phyloP scores from a whole-genome alignment of 2,113 vertebrate species.

The Theristicus caerulescens region DNA sequence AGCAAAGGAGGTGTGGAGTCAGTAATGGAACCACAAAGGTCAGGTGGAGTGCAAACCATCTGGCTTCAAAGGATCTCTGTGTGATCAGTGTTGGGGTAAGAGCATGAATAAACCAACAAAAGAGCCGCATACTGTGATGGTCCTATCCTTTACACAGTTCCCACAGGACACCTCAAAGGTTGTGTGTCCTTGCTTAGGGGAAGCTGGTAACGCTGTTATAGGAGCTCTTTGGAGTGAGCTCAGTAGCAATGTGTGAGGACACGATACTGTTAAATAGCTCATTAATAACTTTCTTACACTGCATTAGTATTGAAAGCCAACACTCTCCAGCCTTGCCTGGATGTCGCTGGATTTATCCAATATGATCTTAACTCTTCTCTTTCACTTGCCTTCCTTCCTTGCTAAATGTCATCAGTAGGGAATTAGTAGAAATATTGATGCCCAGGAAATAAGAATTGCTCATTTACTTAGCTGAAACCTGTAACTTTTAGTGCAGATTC shows the following conservation, averaged over 20 bases:
- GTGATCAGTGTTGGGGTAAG: not conserved
- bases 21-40: constrained; percentile 3
- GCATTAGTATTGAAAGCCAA: not conserved
- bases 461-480: not conserved
- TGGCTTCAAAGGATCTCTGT: not conserved
- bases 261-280: not conserved
- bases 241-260: not conserved
- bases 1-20: not conserved
- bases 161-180: not conserved
- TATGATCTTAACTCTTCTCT: not conserved
- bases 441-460: not conserved
- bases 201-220: not conserved
- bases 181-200: not conserved
- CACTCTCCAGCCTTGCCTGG: not conserved
- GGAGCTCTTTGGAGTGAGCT: not conserved
- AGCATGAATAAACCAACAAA: not conserved
- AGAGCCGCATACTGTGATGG: not conserved
- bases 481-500: not conserved
- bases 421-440: not conserved
- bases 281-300: not conserved
- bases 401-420: not conserved
- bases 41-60: not conserved
- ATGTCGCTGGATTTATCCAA: not conserved
- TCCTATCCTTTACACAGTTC: not conserved
- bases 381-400: not conserved